Percentiles rank a stretch among this genome's conserved stretches.
Evolutionary conservation across 2,113 vertebrate genomes (phyloP).

Genomic region (Callospermophilus lateralis): DNA sequence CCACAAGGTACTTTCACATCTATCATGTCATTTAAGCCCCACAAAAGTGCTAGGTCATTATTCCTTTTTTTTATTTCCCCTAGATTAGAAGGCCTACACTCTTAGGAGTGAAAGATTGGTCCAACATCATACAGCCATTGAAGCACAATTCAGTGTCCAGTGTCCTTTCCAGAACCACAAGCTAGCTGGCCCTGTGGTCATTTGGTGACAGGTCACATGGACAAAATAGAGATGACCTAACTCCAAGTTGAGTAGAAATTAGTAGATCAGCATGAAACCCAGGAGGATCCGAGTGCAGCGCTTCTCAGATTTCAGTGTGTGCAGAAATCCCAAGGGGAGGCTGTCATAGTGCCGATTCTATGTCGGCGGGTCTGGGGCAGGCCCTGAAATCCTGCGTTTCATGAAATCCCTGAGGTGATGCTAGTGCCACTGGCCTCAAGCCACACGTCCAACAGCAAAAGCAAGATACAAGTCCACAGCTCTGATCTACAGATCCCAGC

Average conservation of each 20-base stretch:
- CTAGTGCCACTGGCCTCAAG: neutral
- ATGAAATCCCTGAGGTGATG: neutral
- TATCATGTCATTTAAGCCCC: neutral
- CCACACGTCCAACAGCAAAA: neutral
- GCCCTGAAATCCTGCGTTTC: neutral
- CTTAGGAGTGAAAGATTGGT: neutral
- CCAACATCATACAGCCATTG: neutral
- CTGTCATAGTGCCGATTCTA: neutral
- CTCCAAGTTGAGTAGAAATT: neutral
- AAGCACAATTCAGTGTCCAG: neutral
- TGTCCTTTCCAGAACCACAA: neutral
- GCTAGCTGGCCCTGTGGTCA: neutral
- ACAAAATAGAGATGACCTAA: neutral
- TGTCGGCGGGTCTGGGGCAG: neutral
- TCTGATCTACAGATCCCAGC: neutral
- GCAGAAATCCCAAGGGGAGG: neutral
- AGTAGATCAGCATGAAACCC: neutral
- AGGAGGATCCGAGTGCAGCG: neutral
- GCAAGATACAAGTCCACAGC: neutral
- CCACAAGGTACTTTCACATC: slow-evolving; percentile 6
- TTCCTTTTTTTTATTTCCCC: neutral
- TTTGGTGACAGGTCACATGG: neutral
- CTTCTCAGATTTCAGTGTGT: neutral
- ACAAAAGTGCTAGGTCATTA: slow-evolving; percentile 39
- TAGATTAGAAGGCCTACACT: neutral